Evolutionary conservation across 2,113 vertebrate species (phyloP), one percentile per base, ranked within the genome.

Genomic region (Neopipo cinnamomea): DNA sequence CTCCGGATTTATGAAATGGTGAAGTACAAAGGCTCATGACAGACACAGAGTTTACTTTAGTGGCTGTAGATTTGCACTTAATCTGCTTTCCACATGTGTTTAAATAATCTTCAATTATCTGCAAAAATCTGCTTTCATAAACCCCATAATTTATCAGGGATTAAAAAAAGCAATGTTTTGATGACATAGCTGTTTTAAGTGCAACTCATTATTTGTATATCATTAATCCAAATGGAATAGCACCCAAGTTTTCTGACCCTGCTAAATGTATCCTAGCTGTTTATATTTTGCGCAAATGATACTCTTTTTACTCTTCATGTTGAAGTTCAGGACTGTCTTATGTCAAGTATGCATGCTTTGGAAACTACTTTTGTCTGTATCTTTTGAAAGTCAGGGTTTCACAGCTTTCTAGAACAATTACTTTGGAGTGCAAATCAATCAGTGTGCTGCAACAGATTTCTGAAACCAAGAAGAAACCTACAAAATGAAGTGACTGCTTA

Each of bases 151-250:
- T 98, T 98, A 97, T 96, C 78, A 95, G 80, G 96, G 94, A 97
- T 97, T 98, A 97, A 97, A 98, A 98, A 96, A 77, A 97, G 37
- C 80, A 96, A 66, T 98, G 95, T 98, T 98, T 98, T 98, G 98
- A 98, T 98, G 98, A 97, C 61, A 91, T 30, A 93, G 88, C 89
- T 98, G 96, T 96, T 97, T 97, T 97, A 97, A 96, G 72, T 93
- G 93, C 91, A 97, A 93, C 91, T 97, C 85, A 74, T 96, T 97
- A 96, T 97, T 97, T 97, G 95, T 97, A 96, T 88, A 89, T 95
- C 96, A 96, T 97, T 97, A 97, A 97, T 97, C 73, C 93, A 95
- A 95, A 80, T 49, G 96, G 97, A 97, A 96, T 95, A 95, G 79
- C 92, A 93, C 92, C 91, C 93, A 89, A 80, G 42, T 96, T 97